Evolutionary conservation across 2,888 invertebrate genomes (phyloP).

Genomic region (Nomada ruficornis): DNA sequence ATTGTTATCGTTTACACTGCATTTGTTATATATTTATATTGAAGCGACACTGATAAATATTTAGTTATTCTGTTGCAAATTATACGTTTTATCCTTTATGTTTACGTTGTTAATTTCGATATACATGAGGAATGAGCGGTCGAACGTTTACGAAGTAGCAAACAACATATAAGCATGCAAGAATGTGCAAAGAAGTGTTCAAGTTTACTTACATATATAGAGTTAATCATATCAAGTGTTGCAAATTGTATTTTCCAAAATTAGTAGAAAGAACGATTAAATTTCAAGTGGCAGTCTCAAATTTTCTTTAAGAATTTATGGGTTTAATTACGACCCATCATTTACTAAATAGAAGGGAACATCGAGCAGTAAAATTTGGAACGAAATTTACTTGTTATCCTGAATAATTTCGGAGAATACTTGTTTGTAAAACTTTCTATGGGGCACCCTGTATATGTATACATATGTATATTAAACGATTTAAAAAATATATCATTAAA

Average conservation of each 20-base stretch:
- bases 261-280: no score
- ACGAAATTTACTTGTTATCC: no score
- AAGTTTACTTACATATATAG: constrained; percentile 24
- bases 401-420: no score
- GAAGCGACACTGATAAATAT: constrained; percentile 12
- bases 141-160: constrained; percentile 10
- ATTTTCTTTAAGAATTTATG: no score
- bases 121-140: neutral
- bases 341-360: no score
- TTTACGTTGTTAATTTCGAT: constrained; percentile 30
- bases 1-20: constrained; percentile 20
- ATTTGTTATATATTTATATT: constrained; percentile 10
- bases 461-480: constrained; percentile 33
- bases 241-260: no score
- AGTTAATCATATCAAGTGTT: no score
- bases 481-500: constrained; percentile 38
- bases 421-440: no score
- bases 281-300: no score
- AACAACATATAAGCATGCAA: constrained; percentile 18
- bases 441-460: neutral
- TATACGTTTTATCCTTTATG: constrained; percentile 34
- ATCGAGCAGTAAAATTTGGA: no score
- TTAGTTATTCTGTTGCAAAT: constrained; percentile 37
- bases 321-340: no score
- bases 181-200: constrained; percentile 45